phyloP scores from a whole-genome alignment of 2,888 invertebrate species.

The Drosophila cognata region DNA sequence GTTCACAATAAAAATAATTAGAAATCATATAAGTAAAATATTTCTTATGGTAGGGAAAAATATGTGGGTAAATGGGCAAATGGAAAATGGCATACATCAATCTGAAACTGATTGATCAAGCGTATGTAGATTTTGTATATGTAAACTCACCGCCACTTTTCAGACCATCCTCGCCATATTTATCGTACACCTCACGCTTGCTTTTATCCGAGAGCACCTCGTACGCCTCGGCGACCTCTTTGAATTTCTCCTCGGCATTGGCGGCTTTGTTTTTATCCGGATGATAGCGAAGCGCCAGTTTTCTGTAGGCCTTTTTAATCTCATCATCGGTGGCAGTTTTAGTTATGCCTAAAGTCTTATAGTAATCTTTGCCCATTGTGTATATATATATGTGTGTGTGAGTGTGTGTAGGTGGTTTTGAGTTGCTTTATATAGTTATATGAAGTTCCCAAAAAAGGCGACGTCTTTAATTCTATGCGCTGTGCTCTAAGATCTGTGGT shows the following conservation, averaged over 20 bases:
- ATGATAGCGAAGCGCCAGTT: conserved; percentile 98
- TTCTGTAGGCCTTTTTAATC: conserved; percentile 98
- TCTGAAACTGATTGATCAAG: background rate
- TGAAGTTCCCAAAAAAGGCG: conserved; percentile 26
- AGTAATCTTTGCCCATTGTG: conserved; percentile 98
- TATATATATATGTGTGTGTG: conserved; percentile 32
- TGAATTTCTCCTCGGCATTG: conserved; percentile 98
- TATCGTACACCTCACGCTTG: conserved; percentile 97
- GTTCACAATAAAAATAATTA: conserved; percentile 45
- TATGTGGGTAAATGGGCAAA: background rate
- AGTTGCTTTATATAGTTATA: conserved; percentile 28
- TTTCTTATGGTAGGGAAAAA: background rate
- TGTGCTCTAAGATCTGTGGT: conserved; percentile 47
- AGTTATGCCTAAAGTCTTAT: conserved; percentile 94
- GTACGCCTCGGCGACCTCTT: conserved; percentile 99
- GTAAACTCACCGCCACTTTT: conserved; percentile 88
- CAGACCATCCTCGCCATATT: conserved; percentile 96
- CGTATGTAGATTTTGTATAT: background rate
- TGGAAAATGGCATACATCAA: too few species aligned
- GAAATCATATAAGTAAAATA: conserved; percentile 2
- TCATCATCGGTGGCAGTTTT: conserved; percentile 97
- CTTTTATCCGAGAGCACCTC: conserved; percentile 98
- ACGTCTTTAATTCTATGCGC: conserved; percentile 38
- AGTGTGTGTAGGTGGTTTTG: conserved; percentile 19
- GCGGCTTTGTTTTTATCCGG: conserved; percentile 99